phyloP scores from a whole-genome alignment of 2,888 invertebrate species.

The Dryocosmus kuriphilus region DNA sequence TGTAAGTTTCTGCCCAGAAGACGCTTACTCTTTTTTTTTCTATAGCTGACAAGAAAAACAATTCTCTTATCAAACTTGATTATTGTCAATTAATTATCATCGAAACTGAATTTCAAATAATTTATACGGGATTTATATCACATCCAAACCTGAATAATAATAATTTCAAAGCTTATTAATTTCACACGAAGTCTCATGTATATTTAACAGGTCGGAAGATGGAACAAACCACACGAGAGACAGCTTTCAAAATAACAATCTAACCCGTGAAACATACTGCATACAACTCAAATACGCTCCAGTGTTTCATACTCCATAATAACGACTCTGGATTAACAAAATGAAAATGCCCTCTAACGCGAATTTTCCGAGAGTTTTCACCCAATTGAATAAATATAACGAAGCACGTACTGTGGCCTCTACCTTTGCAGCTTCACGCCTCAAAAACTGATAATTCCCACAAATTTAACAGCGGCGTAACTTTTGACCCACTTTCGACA shows the following conservation, averaged over 20 bases:
- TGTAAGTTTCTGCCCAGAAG: too few relatives aligned
- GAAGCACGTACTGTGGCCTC: not conserved
- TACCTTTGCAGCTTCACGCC: not conserved
- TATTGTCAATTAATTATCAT: too few relatives aligned
- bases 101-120: too few relatives aligned
- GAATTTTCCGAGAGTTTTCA: not conserved
- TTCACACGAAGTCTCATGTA: too few relatives aligned
- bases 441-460: constrained; percentile 3
- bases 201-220: too few relatives aligned
- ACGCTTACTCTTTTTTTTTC: too few relatives aligned
- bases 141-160: too few relatives aligned
- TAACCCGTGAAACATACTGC: not conserved
- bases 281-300: not conserved
- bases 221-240: not conserved
- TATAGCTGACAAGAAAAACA: too few relatives aligned
- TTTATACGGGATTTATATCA: too few relatives aligned
- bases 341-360: not conserved
- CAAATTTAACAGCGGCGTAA: not conserved
- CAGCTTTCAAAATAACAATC: not conserved
- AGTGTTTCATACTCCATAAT: not conserved
- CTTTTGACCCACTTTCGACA: not conserved
- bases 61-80: too few relatives aligned
- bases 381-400: constrained; percentile 7
- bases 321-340: not conserved
- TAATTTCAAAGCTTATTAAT: too few relatives aligned